These are phyloP conservation scores for Mizuhopecten yessoensis DNA, from an alignment of 1,140 invertebrate species.

Conservation along the genomic window DNA sequence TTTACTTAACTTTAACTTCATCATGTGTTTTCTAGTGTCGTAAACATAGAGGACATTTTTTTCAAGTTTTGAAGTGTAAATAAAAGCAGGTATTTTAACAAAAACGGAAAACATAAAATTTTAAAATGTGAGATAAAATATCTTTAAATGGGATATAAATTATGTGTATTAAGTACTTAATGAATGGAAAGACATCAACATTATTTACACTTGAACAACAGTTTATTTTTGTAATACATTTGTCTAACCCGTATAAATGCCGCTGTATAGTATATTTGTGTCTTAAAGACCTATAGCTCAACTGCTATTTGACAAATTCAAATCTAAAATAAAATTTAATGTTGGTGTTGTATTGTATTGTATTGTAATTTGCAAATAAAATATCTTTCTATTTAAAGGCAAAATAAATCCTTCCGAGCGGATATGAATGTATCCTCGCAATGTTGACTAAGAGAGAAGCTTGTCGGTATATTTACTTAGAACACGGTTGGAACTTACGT, in stretches of 20 bases:
- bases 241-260: not conserved
- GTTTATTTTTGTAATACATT: slow-evolving; percentile 24
- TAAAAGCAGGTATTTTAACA: not conserved
- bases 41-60: not conserved
- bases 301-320: not conserved
- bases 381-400: not conserved
- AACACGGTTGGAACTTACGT: not conserved
- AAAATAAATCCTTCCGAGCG: not conserved
- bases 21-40: slow-evolving; percentile 17
- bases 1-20: not conserved
- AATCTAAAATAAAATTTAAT: not conserved
- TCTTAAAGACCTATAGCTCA: not conserved
- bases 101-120: not conserved
- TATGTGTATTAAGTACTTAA: not conserved
- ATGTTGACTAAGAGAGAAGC: not conserved
- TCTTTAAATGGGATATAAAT: slow-evolving; percentile 35
- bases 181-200: slow-evolving; percentile 24
- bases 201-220: slow-evolving; percentile 25
- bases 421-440: not conserved
- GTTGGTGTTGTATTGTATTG: not conserved
- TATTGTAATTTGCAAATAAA: not conserved
- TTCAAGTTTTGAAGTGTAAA: not conserved
- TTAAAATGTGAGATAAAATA: not conserved
- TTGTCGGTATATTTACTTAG: not conserved
- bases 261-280: not conserved